phyloP scores from a whole-genome alignment of 1,140 invertebrate genomes.

The Drosophila murphyi region DNA sequence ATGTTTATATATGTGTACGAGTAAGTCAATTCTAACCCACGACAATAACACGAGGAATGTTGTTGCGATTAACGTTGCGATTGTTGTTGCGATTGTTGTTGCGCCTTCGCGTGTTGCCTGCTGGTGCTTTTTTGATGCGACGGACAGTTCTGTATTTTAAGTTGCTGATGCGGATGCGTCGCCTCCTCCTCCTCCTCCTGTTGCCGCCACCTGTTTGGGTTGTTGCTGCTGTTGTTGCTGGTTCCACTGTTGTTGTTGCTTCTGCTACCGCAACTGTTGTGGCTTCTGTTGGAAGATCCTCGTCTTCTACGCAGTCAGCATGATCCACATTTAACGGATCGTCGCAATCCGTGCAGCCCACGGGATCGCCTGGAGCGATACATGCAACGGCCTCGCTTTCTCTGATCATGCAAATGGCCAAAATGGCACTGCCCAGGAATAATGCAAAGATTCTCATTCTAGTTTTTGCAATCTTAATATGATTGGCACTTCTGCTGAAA shows the following conservation, averaged over 20 bases:
- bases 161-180: background rate
- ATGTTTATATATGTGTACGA: too few species aligned
- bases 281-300: background rate
- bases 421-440: conserved; percentile 2
- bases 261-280: background rate
- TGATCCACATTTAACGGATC: background rate
- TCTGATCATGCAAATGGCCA: conserved; percentile 1
- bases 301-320: background rate
- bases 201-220: background rate
- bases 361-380: background rate
- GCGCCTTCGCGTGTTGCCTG: too few species aligned
- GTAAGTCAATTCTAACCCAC: too few species aligned
- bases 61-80: too few species aligned
- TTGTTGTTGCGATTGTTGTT: background rate
- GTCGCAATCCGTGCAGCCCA: conserved; percentile 12
- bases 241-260: background rate
- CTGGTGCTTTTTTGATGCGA: background rate
- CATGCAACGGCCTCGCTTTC: conserved; percentile 13
- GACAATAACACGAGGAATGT: too few species aligned
- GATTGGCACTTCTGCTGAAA: background rate
- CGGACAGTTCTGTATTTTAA: background rate
- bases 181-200: background rate
- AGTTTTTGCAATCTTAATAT: background rate
- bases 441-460: conserved; percentile 16
- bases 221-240: conserved; percentile 1